Base-by-base conservation (phyloP, 1,140 invertebrate species). In the Steinernema feltiae region DNA sequence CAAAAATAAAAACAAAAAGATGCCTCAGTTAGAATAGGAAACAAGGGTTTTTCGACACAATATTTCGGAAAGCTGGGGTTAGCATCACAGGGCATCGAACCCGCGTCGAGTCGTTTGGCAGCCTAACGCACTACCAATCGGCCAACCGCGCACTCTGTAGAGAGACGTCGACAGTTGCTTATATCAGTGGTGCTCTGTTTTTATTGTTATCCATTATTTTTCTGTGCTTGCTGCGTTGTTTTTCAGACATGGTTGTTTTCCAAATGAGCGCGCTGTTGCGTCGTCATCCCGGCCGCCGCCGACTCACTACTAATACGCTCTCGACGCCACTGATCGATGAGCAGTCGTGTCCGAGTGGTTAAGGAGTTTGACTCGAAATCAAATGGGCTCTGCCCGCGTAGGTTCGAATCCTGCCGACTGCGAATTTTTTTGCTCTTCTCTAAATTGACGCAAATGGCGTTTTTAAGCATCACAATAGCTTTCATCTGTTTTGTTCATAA, bases 321-420 rank as follows among this genome's bases (percentile, higher is more conserved):
- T 7, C 15, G 2, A 30, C 1, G 1, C 32, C 48, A 7, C 24
- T 3, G 12, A 30, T 32, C 31, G 27, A 53, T 53, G 32, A 1
- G 72, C 72, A 73, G 72, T 32, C 35, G 30, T 74, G 73, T 69
- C 73, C 73, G 73, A 74, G 73, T 74, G 73, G 73, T 74, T 74
- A 74, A 74, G 73, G 73, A 69, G 73, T 29, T 71, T 74, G 73
- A 70, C 73, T 74, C 73, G 73, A 74, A 74, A 74, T 74, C 73
- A 74, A 71, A 29, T 74, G 73, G 73, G 73, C 73, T 74, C 73
- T 74, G 73, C 73, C 73, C 73, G 73, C 73, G 73, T 74, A 74
- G 73, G 73, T 74, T 74, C 73, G 73, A 74, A 74, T 74, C 73
- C 73, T 74, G 69, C 73, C 30, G 21, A 30, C 70, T 71, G 72